Conservation (phyloP, 2,113 vertebrate species). For the Dunckerocampus dactyliophorus region DNA sequence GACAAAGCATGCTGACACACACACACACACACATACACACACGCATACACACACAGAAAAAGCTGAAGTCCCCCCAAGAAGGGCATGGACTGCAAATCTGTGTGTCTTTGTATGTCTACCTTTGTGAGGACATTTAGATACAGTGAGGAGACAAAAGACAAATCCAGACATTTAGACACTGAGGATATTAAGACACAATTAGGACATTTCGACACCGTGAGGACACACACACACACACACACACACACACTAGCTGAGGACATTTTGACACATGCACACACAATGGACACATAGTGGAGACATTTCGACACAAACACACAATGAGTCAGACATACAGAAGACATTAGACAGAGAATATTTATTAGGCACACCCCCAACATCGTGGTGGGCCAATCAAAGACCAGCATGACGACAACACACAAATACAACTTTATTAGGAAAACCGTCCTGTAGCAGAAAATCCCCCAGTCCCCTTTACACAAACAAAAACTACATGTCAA, state of each 20-base stretch:
- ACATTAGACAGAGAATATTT: neutral
- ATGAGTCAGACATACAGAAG: neutral
- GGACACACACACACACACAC: too few species aligned
- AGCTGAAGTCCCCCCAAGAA: slow-evolving; percentile 39
- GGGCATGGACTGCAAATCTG: slow-evolving; percentile 27
- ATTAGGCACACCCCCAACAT: too few species aligned
- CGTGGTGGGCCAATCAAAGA: neutral
- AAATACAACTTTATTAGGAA: slow-evolving; percentile 27
- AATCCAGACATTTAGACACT: too few species aligned
- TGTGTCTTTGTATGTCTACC: neutral
- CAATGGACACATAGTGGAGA: neutral
- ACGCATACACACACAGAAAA: slow-evolving; percentile 3
- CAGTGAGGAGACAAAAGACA: too few species aligned
- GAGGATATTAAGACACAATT: too few species aligned
- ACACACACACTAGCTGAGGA: neutral
- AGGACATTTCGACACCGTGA: too few species aligned
- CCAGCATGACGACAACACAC: neutral
- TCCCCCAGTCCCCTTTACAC: slow-evolving; percentile 4
- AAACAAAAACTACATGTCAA: too few species aligned
- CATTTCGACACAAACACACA: neutral
- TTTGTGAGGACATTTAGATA: neutral
- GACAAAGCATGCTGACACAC: slow-evolving; percentile 55
- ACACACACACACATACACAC: slow-evolving; percentile 13
- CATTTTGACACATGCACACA: too few species aligned
- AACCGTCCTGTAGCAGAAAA: slow-evolving; percentile 30